phyloP scores from a whole-genome alignment of 2,888 invertebrate species.

The Nesidiocoris tenuis region DNA sequence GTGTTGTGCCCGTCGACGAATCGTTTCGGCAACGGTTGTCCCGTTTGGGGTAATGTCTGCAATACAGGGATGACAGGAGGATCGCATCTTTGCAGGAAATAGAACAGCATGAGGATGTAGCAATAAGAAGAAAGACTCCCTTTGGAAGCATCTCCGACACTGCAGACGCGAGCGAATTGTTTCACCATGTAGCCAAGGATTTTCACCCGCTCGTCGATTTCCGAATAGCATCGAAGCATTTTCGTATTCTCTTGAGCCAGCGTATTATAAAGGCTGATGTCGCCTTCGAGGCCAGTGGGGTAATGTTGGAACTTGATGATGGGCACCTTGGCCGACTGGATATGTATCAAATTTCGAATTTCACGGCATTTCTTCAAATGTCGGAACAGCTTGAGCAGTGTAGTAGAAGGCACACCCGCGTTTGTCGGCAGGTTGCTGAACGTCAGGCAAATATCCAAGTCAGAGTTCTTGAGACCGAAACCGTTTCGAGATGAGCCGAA shows the following conservation, averaged over 20 bases:
- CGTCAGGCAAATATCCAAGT: conserved; percentile 62
- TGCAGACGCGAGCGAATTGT: conserved; percentile 60
- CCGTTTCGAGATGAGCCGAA: conserved; percentile 64
- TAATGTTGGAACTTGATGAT: conserved; percentile 61
- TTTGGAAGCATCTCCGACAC: conserved; percentile 62
- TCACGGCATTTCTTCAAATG: conserved; percentile 53
- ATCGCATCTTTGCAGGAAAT: conserved; percentile 60
- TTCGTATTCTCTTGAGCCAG: conserved; percentile 61
- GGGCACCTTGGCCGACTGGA: conserved; percentile 63
- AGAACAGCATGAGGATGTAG: conserved; percentile 61
- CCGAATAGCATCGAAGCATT: conserved; percentile 58
- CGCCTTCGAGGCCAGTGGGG: conserved; percentile 58
- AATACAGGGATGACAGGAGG: conserved; percentile 62
- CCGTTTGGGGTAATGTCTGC: conserved; percentile 57
- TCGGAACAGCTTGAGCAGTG: conserved; percentile 54
- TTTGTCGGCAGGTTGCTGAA: conserved; percentile 55
- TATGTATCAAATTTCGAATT: conserved; percentile 56
- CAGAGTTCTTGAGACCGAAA: conserved; percentile 60
- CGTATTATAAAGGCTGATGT: conserved; percentile 62
- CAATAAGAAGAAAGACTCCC: conserved; percentile 64
- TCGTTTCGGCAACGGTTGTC: conserved; percentile 18
- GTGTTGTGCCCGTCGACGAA: conserved; percentile 60
- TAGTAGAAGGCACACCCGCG: conserved; percentile 52
- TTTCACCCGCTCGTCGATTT: conserved; percentile 58
- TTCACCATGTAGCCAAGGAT: conserved; percentile 56